These are phyloP conservation scores for Pandemis corylana DNA, from an alignment of 2,888 invertebrate genomes.

Conservation along the genomic window DNA sequence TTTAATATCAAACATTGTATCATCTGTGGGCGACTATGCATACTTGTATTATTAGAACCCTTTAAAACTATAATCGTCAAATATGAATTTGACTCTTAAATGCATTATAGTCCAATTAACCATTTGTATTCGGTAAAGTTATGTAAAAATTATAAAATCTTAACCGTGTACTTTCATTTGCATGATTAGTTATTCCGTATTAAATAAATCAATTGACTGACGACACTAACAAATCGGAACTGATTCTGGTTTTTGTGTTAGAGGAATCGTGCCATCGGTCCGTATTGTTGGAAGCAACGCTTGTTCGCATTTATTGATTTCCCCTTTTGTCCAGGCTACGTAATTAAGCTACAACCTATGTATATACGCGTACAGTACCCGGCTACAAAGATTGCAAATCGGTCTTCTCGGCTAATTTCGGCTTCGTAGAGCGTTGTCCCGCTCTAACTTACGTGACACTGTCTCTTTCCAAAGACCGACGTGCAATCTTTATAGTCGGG, in stretches of 20 bases:
- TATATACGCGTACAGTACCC: not conserved
- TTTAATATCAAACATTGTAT: not conserved
- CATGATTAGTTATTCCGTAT: slow-evolving; percentile 15
- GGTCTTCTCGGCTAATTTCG: too few species aligned
- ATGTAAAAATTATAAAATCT: slow-evolving; percentile 8
- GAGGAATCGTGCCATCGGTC: slow-evolving; percentile 50
- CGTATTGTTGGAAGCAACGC: slow-evolving; percentile 57
- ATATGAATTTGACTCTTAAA: slow-evolving; percentile 12
- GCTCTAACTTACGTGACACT: too few species aligned
- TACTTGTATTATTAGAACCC: not conserved
- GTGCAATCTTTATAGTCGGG: too few species aligned
- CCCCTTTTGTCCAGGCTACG: slow-evolving; percentile 65
- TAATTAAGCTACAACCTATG: slow-evolving; percentile 61
- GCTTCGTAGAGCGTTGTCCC: too few species aligned
- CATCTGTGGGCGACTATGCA: not conserved
- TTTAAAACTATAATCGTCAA: not conserved
- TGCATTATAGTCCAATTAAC: not conserved
- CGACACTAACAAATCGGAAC: slow-evolving; percentile 34
- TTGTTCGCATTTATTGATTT: slow-evolving; percentile 74
- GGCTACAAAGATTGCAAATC: too few species aligned
- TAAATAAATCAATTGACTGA: slow-evolving; percentile 35
- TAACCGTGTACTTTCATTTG: slow-evolving; percentile 20
- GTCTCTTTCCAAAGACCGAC: too few species aligned
- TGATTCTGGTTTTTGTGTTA: slow-evolving; percentile 36
- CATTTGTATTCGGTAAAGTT: slow-evolving; percentile 11